These are phyloP conservation scores for Choristoneura fumiferana DNA, from an alignment of 1,140 invertebrate genomes.

Conservation along the genomic window DNA sequence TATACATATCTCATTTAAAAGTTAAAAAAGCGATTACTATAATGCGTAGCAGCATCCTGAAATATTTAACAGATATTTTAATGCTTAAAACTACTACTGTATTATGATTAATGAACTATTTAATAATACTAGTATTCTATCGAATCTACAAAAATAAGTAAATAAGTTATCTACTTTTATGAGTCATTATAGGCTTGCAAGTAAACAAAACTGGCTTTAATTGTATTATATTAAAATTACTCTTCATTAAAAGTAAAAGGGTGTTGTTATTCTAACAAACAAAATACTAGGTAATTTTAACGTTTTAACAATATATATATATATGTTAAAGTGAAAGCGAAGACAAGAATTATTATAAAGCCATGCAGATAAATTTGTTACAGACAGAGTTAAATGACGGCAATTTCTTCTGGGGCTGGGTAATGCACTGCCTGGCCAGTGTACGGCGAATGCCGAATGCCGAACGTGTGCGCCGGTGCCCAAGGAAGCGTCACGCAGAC, in stretches of 20 bases:
- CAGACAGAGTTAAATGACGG: slow-evolving; percentile 53
- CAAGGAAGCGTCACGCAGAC: slow-evolving; percentile 73
- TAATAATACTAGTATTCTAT: not conserved
- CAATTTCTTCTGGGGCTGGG: slow-evolving; percentile 60
- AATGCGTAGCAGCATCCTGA: slow-evolving; percentile 46
- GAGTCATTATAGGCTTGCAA: not conserved
- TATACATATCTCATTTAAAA: not conserved
- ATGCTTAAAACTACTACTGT: no score
- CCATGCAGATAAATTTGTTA: slow-evolving; percentile 36
- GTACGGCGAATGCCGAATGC: slow-evolving; percentile 87
- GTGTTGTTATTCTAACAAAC: not conserved
- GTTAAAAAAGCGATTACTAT: not conserved
- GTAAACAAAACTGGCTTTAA: not conserved
- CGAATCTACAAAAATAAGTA: not conserved
- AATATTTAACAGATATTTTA: slow-evolving; percentile 31
- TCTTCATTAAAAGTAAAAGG: not conserved
- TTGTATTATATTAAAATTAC: slow-evolving; percentile 6
- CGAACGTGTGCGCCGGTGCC: slow-evolving; percentile 85
- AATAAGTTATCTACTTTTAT: not conserved
- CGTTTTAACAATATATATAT: no score
- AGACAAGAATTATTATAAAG: slow-evolving; percentile 27
- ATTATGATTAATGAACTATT: not conserved
- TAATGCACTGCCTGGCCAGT: slow-evolving; percentile 71
- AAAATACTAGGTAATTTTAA: not conserved
- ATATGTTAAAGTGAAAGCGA: slow-evolving; percentile 17